phyloP scores from a whole-genome alignment of 1,140 invertebrate genomes.

The Diorhabda carinulata region DNA sequence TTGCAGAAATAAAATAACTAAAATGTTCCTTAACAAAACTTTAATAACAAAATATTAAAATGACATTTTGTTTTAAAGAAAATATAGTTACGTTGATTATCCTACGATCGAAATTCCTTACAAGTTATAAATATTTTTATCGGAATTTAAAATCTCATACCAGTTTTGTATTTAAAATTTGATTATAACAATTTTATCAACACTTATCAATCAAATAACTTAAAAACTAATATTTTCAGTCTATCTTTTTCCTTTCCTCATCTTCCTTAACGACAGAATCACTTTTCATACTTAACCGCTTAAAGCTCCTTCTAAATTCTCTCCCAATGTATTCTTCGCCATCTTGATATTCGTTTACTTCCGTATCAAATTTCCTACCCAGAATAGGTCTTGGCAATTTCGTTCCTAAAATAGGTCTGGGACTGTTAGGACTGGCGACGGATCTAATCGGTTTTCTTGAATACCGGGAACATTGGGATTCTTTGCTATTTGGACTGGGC shows the following conservation, averaged over 20 bases:
- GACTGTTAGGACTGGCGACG: conserved; percentile 23
- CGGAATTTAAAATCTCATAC: too few relatives aligned
- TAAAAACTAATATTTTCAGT: not conserved
- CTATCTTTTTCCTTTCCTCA: not conserved
- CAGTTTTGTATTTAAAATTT: too few relatives aligned
- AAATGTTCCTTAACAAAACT: too few relatives aligned
- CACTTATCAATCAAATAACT: too few relatives aligned
- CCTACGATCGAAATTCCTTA: too few relatives aligned
- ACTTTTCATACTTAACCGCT: not conserved
- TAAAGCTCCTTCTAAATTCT: conserved; percentile 37
- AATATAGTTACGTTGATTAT: too few relatives aligned
- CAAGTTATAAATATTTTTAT: too few relatives aligned
- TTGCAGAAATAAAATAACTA: too few relatives aligned
- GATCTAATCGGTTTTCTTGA: conserved; percentile 37
- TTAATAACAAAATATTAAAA: too few relatives aligned
- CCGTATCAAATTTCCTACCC: conserved; percentile 33
- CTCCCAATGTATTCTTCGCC: conserved; percentile 34
- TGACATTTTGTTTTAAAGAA: too few relatives aligned
- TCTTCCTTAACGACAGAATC: not conserved
- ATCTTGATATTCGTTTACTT: conserved; percentile 23
- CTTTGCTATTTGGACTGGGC: conserved; percentile 6
- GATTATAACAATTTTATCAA: too few relatives aligned
- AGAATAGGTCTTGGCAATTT: conserved; percentile 39
- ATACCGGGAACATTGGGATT: conserved; percentile 38
- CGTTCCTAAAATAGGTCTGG: conserved; percentile 39